Evolutionary conservation across 2,888 invertebrate genomes (phyloP), one percentile per base, ranked within the genome.

Genomic region (Acanthopleura granulata): DNA sequence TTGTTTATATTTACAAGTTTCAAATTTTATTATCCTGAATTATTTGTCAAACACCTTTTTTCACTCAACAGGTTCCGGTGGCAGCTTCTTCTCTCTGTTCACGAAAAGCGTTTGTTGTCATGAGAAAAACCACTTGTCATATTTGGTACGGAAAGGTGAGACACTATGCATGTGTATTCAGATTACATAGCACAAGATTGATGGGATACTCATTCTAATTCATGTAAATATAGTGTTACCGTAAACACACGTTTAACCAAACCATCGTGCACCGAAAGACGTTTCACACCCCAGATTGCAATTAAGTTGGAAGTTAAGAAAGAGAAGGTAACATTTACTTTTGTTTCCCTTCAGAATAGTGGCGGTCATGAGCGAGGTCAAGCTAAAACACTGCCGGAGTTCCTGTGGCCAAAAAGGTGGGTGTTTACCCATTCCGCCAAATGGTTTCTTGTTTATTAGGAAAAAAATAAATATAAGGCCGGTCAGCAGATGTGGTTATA

Each of bases 91-190:
- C 57, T 57, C 57, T 57, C 3, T 57, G n/a, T 57, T 57, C 57
- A 57, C 57, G 22, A n/a, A 22, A 83, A 11, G 83, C 84, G 0
- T 84, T 79, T 75, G 78, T 86, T 0, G 69, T 85, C 16, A 72
- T 81, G 51, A 76, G 81, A 15, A 62, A 76, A 0, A 27, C 75
- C 0, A 73, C 72, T 15, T 79, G 81, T n/a, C 79, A 82, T 27
- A 77, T 86, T 0, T 86, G 86, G 86, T 86, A 81, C 78, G 86
- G 86, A 72, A 83, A 84, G 86, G 86, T 86, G 80, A 61, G 77
- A n/a, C 57, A 40, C 40, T 40, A 40, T 9, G 9, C 40, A 6
- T 40, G 40, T 40, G 40, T 6, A 40, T 6, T 40, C 40, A 40
- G 9, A 40, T 40, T 6, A 6, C 40, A 40, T 40, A 40, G 9